These are phyloP conservation scores for Cryptus armator DNA, from an alignment of 2,888 invertebrate species.

Conservation along the genomic window DNA sequence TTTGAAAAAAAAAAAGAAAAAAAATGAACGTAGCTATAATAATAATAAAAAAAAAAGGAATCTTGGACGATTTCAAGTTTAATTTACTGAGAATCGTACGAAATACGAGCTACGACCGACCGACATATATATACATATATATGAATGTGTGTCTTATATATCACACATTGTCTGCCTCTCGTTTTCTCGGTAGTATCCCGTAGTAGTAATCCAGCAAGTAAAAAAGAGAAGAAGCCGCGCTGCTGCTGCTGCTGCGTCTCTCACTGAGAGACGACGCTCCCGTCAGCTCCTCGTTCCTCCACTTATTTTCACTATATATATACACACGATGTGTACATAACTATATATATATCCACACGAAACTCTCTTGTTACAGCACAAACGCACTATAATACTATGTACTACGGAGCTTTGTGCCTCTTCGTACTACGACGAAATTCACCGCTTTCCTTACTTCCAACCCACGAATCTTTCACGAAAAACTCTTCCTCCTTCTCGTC, in stretches of 20 bases:
- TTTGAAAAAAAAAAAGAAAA: not conserved
- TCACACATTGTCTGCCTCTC: constrained; percentile 57
- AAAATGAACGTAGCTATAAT: not conserved
- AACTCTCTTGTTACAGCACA: constrained; percentile 15
- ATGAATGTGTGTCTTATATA: constrained; percentile 51
- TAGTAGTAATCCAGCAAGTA: constrained; percentile 8
- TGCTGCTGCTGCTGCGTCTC: constrained; percentile 66
- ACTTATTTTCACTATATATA: constrained; percentile 5
- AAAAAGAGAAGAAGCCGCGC: constrained; percentile 41
- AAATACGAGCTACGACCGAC: not conserved
- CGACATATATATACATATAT: not conserved
- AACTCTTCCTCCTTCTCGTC: not conserved
- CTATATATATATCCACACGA: not conserved
- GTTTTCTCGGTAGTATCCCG: constrained; percentile 4
- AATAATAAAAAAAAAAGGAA: not conserved
- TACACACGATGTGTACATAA: not conserved
- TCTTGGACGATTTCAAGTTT: constrained; percentile 3
- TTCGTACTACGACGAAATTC: not conserved
- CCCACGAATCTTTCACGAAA: not conserved
- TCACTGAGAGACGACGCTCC: constrained; percentile 67
- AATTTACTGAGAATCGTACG: not conserved
- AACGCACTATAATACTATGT: constrained; percentile 1
- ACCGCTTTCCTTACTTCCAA: not conserved
- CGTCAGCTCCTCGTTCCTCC: constrained; percentile 14
- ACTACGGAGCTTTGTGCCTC: not conserved